Base-by-base conservation (phyloP, 2,797 vertebrate species). In the Numenius phaeopus region DNA sequence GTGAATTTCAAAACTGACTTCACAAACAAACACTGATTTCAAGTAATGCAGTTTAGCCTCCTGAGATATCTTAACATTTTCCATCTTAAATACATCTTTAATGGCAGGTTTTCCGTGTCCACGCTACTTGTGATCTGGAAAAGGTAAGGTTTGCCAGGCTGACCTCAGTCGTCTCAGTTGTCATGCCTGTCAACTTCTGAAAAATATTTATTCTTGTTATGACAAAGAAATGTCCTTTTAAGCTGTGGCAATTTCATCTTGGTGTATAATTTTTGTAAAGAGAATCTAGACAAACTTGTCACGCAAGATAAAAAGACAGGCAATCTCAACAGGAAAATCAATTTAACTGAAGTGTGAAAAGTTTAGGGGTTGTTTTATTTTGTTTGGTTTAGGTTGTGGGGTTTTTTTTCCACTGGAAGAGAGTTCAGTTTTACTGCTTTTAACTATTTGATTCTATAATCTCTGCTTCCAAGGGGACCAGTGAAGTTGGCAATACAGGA, bases 181-280 rank as follows among this genome's bases (percentile, higher is more conserved):
- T 89, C 81, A 20, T 23, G 57, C 72, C 67, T 93, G 54, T 92
- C 83, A 95, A 61, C 67, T 80, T 75, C 64, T 80, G 78, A 81
- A 89, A 95, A 77, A 78, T 89, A 47, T 85, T 97, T 90, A 26
- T 64, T 92, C 76, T 75, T 80, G 42, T 87, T 67, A 39, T 75
- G 69, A 83, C 81, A 85, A 89, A 83, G 40, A 83, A 83, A 65
- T 75, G 47, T 67, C 64, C 39, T 83, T 94, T 85, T 50, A 83
- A 67, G 27, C 44, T 2, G 1, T 81, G 44, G 64, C 39, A 65
- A 24, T 92, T 96, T 94, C 42, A 76, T 87, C 27, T 76, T 44
- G 24, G 34, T 82, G 4, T 83, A 52, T 82, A 46, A 18, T 54
- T 85, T 93, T 65, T 55, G 20, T 76, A 78, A 89, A 82, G 39